Evolutionary conservation across 2,797 vertebrate genomes (phyloP).

Genomic region (Glossophaga mutica): DNA sequence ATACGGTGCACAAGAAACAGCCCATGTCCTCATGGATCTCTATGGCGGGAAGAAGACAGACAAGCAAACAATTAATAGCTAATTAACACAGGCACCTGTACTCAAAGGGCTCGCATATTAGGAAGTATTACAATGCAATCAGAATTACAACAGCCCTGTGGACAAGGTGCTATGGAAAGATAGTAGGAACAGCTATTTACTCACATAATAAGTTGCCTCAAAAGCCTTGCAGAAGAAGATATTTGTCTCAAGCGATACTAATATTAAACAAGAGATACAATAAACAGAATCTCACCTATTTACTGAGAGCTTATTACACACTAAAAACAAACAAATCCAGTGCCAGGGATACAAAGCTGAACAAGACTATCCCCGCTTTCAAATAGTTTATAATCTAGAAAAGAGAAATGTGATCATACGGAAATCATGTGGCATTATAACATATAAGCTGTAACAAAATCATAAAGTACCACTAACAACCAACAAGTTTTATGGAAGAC

Average conservation of each 20-base stretch:
- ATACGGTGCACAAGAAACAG: neutral
- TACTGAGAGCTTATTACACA: neutral
- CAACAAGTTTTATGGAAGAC: neutral
- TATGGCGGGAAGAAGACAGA: neutral
- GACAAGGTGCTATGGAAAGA: neutral
- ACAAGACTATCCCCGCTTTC: neutral
- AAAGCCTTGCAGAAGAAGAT: neutral
- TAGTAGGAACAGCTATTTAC: neutral
- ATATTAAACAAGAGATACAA: neutral
- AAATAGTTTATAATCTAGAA: neutral
- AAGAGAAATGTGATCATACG: neutral
- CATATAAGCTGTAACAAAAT: neutral
- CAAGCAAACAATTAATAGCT: conserved; percentile 18
- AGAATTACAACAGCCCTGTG: neutral
- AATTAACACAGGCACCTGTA: neutral
- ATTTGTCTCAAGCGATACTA: neutral
- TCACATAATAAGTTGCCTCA: neutral
- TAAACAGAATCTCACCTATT: neutral
- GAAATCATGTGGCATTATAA: conserved; percentile 4
- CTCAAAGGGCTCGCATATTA: neutral
- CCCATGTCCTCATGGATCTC: neutral
- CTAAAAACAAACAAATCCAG: neutral
- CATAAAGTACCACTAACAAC: neutral
- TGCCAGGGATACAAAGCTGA: neutral
- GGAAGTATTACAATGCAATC: neutral